Conservation (phyloP, 2,113 vertebrate species). For the Phrynocephalus versicolor region DNA sequence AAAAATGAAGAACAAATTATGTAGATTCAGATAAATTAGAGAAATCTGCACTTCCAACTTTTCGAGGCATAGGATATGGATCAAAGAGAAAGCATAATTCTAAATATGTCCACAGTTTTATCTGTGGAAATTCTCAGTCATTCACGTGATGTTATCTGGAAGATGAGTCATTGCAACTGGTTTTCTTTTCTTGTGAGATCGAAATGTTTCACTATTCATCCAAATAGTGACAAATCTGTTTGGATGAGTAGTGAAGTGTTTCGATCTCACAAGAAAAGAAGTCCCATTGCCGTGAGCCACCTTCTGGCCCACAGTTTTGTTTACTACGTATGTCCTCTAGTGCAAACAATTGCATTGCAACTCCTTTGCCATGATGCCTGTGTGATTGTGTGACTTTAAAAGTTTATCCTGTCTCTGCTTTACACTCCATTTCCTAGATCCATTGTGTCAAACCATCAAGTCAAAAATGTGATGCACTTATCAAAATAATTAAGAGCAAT, state of each 20-base stretch:
- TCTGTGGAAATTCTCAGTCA: no score
- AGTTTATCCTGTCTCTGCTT: not conserved
- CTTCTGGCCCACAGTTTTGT: not conserved
- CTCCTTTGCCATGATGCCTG: not conserved
- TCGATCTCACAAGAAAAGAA: no score
- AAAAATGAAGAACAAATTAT: not conserved
- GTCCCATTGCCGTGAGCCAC: not conserved
- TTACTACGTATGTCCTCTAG: not conserved
- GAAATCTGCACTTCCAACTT: not conserved
- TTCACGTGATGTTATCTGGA: no score
- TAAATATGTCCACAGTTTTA: not conserved
- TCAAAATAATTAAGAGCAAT: constrained; percentile 2
- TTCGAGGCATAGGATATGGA: not conserved
- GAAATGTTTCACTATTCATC: no score
- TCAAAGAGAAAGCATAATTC: not conserved
- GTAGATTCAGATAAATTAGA: not conserved
- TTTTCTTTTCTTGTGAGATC: no score
- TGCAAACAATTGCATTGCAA: not conserved
- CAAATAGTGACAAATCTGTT: no score
- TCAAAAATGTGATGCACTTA: not conserved
- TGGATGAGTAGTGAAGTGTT: no score
- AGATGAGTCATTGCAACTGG: no score
- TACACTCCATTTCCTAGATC: not conserved
- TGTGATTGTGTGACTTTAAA: not conserved
- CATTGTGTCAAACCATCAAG: not conserved